Conservation (phyloP, 1,140 invertebrate genomes). For the Artemia franciscana region DNA sequence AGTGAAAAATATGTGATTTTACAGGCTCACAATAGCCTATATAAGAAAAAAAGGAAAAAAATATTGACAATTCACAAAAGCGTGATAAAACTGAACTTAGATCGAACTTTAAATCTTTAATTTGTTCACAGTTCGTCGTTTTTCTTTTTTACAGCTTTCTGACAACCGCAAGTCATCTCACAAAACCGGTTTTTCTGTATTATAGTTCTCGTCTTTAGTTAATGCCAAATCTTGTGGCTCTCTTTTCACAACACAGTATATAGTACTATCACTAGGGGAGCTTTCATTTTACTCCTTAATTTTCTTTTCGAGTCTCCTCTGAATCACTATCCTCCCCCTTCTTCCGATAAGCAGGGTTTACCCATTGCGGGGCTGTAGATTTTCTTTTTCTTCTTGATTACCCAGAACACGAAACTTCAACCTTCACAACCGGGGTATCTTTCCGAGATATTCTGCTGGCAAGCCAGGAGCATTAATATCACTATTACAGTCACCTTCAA, state of each 20-base stretch:
- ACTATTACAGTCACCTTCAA: slow-evolving; percentile 25
- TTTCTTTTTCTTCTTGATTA: slow-evolving; percentile 38
- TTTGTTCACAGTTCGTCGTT: slow-evolving; percentile 8
- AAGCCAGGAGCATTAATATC: slow-evolving; percentile 19
- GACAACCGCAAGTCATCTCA: too few relatives aligned
- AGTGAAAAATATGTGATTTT: background rate
- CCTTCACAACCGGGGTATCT: slow-evolving; percentile 8
- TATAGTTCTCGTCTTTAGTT: background rate
- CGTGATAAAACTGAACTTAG: background rate
- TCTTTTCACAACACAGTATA: background rate
- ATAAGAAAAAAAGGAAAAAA: too few relatives aligned
- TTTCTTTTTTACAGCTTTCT: too few relatives aligned
- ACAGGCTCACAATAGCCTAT: background rate
- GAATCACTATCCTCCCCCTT: slow-evolving; percentile 12
- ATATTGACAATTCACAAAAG: background rate
- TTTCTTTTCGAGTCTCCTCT: background rate
- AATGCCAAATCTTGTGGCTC: background rate
- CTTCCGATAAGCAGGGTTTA: slow-evolving; percentile 75
- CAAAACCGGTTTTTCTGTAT: background rate
- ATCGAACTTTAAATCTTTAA: background rate
- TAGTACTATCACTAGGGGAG: background rate
- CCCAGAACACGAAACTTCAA: slow-evolving; percentile 23
- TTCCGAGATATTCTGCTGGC: slow-evolving; percentile 9
- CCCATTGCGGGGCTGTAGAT: slow-evolving; percentile 85
- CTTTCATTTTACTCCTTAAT: slow-evolving; percentile 5